Percentiles rank a stretch among this genome's conserved stretches.
phyloP scores from a whole-genome alignment of 2,888 invertebrate genomes.

The Tipula lateralis region DNA sequence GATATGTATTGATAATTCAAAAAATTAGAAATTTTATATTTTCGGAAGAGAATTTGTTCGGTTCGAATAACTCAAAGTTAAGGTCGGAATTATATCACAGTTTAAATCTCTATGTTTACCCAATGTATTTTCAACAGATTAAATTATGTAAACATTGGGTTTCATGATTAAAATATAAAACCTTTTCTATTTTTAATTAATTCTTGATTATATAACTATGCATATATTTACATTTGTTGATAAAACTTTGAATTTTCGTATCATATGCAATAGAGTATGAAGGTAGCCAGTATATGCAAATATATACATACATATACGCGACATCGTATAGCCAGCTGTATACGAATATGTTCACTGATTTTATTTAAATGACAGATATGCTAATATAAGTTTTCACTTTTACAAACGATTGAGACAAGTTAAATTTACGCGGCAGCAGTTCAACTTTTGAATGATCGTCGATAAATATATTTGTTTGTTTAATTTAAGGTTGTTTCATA shows the following conservation, averaged over 20 bases:
- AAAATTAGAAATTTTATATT: too few species aligned
- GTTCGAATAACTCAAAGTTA: too few species aligned
- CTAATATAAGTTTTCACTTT: neutral
- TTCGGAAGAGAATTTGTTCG: too few species aligned
- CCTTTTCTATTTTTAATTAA: neutral
- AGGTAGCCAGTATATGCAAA: neutral
- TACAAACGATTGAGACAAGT: neutral
- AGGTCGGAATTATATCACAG: too few species aligned
- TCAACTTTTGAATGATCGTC: neutral
- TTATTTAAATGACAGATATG: neutral
- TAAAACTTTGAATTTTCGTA: slow-evolving; percentile 9
- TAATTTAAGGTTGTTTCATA: neutral
- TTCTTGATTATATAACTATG: neutral
- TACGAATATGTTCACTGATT: neutral
- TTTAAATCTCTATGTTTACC: too few species aligned
- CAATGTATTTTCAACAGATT: neutral
- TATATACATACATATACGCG: neutral
- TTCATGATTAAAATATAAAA: neutral
- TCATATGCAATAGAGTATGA: neutral
- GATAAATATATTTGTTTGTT: neutral
- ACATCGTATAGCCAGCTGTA: neutral
- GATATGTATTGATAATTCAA: too few species aligned
- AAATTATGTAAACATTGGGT: slow-evolving; percentile 8
- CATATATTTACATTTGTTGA: neutral
- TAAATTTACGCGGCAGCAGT: neutral